A percentile compares a stretch with the other conserved stretches of the same genome.
These are phyloP conservation scores for Mus pahari DNA, from an alignment of 2,113 vertebrate genomes.

Conservation along the genomic window DNA sequence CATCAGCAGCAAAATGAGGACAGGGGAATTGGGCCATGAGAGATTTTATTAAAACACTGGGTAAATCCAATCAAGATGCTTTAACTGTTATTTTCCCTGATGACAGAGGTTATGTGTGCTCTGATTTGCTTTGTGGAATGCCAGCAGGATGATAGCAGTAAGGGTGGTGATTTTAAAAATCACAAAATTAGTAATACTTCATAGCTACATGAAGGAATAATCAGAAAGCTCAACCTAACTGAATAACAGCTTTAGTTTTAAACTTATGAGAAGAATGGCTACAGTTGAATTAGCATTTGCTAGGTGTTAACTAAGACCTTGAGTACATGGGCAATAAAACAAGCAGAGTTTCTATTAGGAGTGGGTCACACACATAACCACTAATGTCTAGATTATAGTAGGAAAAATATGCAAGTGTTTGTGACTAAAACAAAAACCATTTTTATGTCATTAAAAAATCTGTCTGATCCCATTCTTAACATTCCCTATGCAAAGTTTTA, in stretches of 20 bases:
- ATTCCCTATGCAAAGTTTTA: background rate
- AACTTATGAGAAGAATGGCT: background rate
- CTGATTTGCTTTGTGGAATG: conserved; percentile 56
- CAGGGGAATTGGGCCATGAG: conserved; percentile 73
- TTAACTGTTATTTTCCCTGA: conserved; percentile 44
- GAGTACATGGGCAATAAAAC: background rate
- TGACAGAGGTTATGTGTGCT: conserved; percentile 56
- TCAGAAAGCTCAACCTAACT: background rate
- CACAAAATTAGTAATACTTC: conserved; percentile 13
- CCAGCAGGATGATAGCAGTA: conserved; percentile 6
- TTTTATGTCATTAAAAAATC: background rate
- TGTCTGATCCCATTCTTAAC: background rate
- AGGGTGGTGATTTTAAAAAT: conserved; percentile 20
- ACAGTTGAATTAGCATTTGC: background rate
- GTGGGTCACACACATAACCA: background rate
- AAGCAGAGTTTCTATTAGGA: background rate
- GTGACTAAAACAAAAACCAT: background rate
- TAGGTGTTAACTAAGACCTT: background rate
- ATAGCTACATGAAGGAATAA: background rate
- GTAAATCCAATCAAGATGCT: conserved; percentile 63
- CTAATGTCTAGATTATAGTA: background rate
- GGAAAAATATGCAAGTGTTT: background rate
- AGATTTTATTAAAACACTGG: conserved; percentile 74
- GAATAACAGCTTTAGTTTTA: conserved; percentile 13
- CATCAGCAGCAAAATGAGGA: conserved; percentile 67